Evolutionary conservation across 2,888 invertebrate species (phyloP), one percentile per base, ranked within the genome.

Genomic region (Odontocolon sp.): DNA sequence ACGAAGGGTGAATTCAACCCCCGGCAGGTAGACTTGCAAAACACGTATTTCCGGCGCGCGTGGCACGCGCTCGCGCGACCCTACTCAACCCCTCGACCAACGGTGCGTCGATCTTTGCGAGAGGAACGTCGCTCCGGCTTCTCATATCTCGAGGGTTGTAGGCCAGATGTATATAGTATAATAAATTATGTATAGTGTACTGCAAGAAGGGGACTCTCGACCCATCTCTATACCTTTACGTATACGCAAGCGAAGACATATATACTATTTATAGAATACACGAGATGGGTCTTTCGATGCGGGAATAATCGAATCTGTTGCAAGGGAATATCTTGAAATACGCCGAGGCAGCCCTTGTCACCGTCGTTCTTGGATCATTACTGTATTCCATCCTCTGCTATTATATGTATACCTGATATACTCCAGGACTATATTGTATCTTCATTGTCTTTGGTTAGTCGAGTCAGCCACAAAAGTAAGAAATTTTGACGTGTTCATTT

Each of bases 1-100:
- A 18, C 31, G 18, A 31, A 33, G 54, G 54, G 54, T 31, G 31
- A 14, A 54, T 54, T 33, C 33, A 33, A 31, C 31, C 31, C 16
- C 31, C 54, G 54, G 31, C 28, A 54, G 54, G 54, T 54, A 16
- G 33, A 54, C 31, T 54, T 18, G 83, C 68, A 67, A 79, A 80
- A 83, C 79, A 82, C 81, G 81, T 82, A 83, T 83, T 83, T 83
- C 81, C 82, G 74, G 70, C 70, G 68, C 74, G 33, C n/a, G 31
- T 16, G 11, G 14, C 50, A 78, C 64, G 69, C 81, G 68, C 77
- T 81, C 72, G 50, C 66, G 72, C 73, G 57, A 11, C 50, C 50
- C 50, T 1, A 11, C n/a, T 3, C 8, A 2, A 8, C 2, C 4
- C 8, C 50, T 50, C 21, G 11, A 47, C 50, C n/a, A n/a, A 28